These are phyloP conservation scores for Muraenolepis orangiensis DNA, from an alignment of 2,797 vertebrate species.

Conservation along the genomic window DNA sequence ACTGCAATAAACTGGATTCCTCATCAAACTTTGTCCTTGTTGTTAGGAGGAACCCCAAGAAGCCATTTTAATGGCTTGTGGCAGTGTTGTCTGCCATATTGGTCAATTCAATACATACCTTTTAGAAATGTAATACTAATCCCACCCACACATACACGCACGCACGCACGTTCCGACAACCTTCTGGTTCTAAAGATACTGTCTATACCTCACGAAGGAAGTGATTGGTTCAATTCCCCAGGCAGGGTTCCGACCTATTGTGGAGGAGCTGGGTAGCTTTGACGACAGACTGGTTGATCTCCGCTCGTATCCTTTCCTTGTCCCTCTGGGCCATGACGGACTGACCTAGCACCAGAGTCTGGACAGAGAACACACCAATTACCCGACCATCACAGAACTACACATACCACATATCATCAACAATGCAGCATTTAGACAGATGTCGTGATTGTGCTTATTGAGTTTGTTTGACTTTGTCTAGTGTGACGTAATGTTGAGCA, in stretches of 20 bases:
- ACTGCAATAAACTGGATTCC: no score
- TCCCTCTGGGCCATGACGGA: slow-evolving; percentile 50
- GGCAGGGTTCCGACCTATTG: slow-evolving; percentile 58
- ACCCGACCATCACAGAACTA: background rate
- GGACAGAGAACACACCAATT: background rate
- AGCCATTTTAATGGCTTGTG: no score
- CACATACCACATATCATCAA: background rate
- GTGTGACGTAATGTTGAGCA: background rate
- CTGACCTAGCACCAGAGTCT: slow-evolving; percentile 56
- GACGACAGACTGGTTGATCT: slow-evolving; percentile 52
- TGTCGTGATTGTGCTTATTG: background rate
- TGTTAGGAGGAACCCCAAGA: no score
- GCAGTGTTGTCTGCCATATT: no score
- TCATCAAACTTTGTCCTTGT: no score
- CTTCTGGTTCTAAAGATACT: background rate
- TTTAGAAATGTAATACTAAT: no score
- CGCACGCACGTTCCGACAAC: background rate
- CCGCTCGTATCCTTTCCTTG: slow-evolving; percentile 44
- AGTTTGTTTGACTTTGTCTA: background rate
- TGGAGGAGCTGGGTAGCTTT: slow-evolving; percentile 44
- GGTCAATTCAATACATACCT: no score
- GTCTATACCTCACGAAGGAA: background rate
- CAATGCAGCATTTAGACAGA: background rate
- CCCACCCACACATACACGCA: no score
- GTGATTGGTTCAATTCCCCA: background rate